Evolutionary conservation across 2,888 invertebrate genomes (phyloP).

Genomic region (Ormyrus thymus): DNA sequence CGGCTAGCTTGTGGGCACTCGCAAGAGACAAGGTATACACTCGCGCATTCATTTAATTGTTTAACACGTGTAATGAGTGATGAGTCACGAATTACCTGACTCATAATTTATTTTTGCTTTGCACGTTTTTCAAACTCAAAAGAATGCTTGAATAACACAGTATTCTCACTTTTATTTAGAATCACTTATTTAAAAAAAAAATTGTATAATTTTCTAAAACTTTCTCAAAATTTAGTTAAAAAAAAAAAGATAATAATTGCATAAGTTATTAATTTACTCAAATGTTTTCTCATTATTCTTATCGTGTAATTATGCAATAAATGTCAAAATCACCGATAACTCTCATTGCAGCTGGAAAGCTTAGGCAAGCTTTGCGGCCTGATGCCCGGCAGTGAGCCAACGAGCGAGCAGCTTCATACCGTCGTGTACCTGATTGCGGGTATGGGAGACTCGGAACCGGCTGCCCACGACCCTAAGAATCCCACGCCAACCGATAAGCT

Average conservation of each 20-base stretch:
- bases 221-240: not conserved
- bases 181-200: not conserved
- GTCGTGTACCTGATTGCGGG: slow-evolving; percentile 94
- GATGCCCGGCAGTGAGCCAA: slow-evolving; percentile 87
- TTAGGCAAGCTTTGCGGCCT: slow-evolving; percentile 93
- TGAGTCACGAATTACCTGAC: slow-evolving; percentile 19
- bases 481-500: slow-evolving; percentile 87
- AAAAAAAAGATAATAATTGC: not conserved
- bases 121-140: not conserved
- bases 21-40: slow-evolving; percentile 86
- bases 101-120: slow-evolving; percentile 25
- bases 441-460: slow-evolving; percentile 85
- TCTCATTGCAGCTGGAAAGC: slow-evolving; percentile 81
- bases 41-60: slow-evolving; percentile 30
- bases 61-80: slow-evolving; percentile 27
- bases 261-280: not conserved
- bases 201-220: not conserved
- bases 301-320: too few relatives aligned
- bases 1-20: slow-evolving; percentile 91
- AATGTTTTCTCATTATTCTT: not conserved
- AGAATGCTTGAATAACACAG: not conserved
- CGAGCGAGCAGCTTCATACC: slow-evolving; percentile 91
- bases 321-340: not conserved
- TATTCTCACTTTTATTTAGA: not conserved
- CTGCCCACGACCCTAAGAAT: slow-evolving; percentile 70